phyloP scores from a whole-genome alignment of 2,888 invertebrate species.

The Drosophila neotestacea region DNA sequence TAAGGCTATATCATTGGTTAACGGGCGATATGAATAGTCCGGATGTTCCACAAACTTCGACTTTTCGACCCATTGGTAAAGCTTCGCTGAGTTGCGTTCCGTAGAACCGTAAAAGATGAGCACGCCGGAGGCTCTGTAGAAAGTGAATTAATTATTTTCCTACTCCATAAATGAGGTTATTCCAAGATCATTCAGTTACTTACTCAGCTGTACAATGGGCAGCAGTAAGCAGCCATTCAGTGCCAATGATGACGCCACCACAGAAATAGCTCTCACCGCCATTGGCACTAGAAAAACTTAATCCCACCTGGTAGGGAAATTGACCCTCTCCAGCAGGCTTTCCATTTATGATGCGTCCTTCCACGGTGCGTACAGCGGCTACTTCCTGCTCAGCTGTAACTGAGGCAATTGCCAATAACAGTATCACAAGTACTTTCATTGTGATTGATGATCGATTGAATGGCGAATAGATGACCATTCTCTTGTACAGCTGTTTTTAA shows the following conservation, averaged over 20 bases:
- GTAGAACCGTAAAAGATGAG: constrained; percentile 61
- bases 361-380: neutral
- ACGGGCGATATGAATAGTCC: constrained; percentile 23
- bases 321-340: constrained; percentile 38
- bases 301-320: constrained; percentile 58
- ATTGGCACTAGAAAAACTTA: constrained; percentile 29
- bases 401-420: constrained; percentile 4
- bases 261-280: constrained; percentile 34
- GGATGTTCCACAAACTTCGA: constrained; percentile 68
- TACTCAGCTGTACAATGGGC: constrained; percentile 51
- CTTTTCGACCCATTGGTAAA: constrained; percentile 50
- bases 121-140: constrained; percentile 28
- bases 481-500: neutral
- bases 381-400: neutral
- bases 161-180: neutral
- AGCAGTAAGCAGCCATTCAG: constrained; percentile 44
- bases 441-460: constrained; percentile 1
- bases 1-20: constrained; percentile 62
- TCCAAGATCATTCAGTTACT: constrained; percentile 3
- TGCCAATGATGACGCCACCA: constrained; percentile 50
- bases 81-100: constrained; percentile 47
- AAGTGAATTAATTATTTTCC: neutral
- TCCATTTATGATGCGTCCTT: constrained; percentile 59
- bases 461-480: neutral
- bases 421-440: constrained; percentile 15